Conservation (phyloP, 2,797 vertebrate genomes). For the Silurus lanzhouensis region DNA sequence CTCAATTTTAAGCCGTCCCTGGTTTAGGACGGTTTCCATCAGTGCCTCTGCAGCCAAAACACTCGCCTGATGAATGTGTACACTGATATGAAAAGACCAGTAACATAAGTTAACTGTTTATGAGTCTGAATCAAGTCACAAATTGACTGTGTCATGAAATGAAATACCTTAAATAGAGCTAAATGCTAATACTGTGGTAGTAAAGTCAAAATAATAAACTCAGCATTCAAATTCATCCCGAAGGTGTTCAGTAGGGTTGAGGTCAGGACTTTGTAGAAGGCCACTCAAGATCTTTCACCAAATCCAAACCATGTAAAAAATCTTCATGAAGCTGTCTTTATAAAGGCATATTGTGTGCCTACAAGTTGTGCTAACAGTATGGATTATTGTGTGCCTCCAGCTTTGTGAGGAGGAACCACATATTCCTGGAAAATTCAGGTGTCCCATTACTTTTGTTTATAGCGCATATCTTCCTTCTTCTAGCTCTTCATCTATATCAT, state of each 20-base stretch:
- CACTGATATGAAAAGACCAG: neutral
- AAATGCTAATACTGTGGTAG: neutral
- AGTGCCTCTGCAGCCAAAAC: neutral
- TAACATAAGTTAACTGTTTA: neutral
- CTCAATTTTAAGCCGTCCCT: neutral
- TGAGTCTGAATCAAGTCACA: neutral
- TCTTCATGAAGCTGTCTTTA: no score
- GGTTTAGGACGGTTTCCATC: neutral
- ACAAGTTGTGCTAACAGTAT: no score
- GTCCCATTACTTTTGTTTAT: no score
- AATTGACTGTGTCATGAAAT: neutral
- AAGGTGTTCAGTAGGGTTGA: no score
- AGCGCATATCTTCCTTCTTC: neutral
- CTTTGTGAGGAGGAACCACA: no score
- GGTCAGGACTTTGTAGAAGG: no score
- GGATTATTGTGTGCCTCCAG: no score
- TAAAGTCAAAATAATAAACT: neutral
- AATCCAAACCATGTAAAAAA: no score
- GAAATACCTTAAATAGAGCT: neutral
- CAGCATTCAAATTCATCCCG: no score
- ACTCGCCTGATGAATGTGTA: neutral
- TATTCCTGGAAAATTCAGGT: no score
- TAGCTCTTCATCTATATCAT: neutral
- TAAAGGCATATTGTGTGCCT: no score
- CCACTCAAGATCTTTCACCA: no score